Evolutionary conservation across 2,113 vertebrate genomes (phyloP).

Genomic region (Notothenia coriiceps): DNA sequence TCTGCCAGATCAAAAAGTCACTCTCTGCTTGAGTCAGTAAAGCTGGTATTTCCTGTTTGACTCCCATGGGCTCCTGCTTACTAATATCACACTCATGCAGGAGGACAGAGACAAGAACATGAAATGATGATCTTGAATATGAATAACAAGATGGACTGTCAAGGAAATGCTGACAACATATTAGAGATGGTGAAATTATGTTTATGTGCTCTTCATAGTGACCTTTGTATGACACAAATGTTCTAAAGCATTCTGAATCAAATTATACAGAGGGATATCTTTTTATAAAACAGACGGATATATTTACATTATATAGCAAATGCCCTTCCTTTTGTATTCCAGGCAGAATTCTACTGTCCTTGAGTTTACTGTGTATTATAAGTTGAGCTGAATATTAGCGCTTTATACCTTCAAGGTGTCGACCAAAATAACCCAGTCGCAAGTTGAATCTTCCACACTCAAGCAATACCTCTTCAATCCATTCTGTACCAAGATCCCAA

Average conservation of each 20-base stretch:
- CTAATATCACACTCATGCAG: constrained; percentile 24
- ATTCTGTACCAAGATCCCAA: too few species aligned
- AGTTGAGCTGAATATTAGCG: too few species aligned
- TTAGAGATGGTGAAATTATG: not conserved
- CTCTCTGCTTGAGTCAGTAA: constrained; percentile 55
- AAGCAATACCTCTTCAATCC: too few species aligned
- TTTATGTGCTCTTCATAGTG: not conserved
- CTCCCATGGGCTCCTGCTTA: constrained; percentile 40
- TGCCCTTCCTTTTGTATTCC: not conserved
- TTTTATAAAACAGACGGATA: too few species aligned
- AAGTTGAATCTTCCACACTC: too few species aligned
- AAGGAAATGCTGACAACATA: too few species aligned
- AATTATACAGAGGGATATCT: too few species aligned
- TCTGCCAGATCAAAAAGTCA: constrained; percentile 51
- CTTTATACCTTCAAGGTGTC: too few species aligned
- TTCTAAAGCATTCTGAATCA: too few species aligned
- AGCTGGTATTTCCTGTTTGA: constrained; percentile 71
- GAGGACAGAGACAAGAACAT: constrained; percentile 21
- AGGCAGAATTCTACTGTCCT: not conserved
- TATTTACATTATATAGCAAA: not conserved
- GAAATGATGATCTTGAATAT: constrained; percentile 8
- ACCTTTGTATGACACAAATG: not conserved
- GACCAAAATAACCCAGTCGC: too few species aligned
- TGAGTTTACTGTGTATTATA: not conserved
- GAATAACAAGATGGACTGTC: not conserved